Conservation (phyloP, 2,797 vertebrate genomes). For the Pristis pectinata region DNA sequence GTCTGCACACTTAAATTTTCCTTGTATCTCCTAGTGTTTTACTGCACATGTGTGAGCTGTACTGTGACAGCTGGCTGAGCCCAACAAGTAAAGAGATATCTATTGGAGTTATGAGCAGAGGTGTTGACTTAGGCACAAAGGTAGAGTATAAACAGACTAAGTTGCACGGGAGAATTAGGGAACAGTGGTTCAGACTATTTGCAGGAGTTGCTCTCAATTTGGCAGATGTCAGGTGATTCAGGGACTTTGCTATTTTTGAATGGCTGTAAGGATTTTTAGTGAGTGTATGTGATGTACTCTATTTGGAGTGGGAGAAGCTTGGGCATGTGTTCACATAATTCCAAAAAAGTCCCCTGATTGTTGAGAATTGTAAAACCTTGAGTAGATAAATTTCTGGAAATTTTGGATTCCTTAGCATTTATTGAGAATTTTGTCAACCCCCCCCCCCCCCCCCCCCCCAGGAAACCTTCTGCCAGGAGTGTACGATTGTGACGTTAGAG, state of each 20-base stretch:
- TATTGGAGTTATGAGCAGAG: background rate
- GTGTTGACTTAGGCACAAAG: background rate
- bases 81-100: background rate
- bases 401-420: no score
- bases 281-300: background rate
- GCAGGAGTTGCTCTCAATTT: background rate
- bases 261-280: background rate
- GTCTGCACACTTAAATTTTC: background rate
- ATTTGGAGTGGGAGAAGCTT: background rate
- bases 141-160: constrained; percentile 14
- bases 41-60: background rate
- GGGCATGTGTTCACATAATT: no score
- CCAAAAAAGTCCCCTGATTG: no score
- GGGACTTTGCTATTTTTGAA: background rate
- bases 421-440: no score
- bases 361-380: no score
- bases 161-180: background rate
- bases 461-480: no score
- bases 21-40: background rate
- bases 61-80: background rate
- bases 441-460: no score
- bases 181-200: background rate
- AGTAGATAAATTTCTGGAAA: no score
- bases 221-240: constrained; percentile 18
- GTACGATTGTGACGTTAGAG: no score